Evolutionary conservation across 2,797 vertebrate species (phyloP), one percentile per base, ranked within the genome.

Genomic region (Melanotaenia maccullochi): DNA sequence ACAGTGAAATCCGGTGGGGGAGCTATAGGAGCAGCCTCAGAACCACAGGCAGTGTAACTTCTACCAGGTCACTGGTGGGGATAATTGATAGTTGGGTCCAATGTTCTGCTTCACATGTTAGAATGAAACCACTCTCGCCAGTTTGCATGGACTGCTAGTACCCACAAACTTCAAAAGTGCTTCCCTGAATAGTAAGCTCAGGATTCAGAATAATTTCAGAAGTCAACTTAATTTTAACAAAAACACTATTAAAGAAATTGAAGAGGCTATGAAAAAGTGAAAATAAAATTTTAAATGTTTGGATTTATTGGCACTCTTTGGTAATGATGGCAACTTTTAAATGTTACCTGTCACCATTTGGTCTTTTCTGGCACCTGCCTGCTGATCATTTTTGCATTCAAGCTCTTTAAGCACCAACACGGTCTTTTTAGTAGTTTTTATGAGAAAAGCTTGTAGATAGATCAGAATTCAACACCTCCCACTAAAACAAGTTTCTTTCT

Each of bases 81-180:
- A 87, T 90, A 90, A 93, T 90, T 89, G 80, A 88, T 83, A 65
- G 68, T 69, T 80, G 69, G 79, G 82, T 84, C 73, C 81, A 79
- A 49, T 75, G 82, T 82, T 78, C 57, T 25, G 54, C 81, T 81
- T 55, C 75, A 76, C 80, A 58, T 65, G 55, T 56, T 22, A 61
- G 49, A 78, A 69, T 72, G 70, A 75, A 80, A 49, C 58, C 8
- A 1, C 65, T 62, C 64, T 79, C 33, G 36, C 54, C 13, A 54
- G 35, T 69, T 76, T 57, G 55, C 49, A 28, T 67, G 33, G 44
- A 32, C 64, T 24, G 13, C n/a, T 57, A 40, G 35, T 18, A 68
- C 11, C 13, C 24, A 33, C 25, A 47, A 59, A 57, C 49, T 60
- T 30, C 49, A 38, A 61, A 76, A 65, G 20, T 51, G 24, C 2